phyloP scores from a whole-genome alignment of 2,113 vertebrate genomes.

The Solenodon paradoxus region DNA sequence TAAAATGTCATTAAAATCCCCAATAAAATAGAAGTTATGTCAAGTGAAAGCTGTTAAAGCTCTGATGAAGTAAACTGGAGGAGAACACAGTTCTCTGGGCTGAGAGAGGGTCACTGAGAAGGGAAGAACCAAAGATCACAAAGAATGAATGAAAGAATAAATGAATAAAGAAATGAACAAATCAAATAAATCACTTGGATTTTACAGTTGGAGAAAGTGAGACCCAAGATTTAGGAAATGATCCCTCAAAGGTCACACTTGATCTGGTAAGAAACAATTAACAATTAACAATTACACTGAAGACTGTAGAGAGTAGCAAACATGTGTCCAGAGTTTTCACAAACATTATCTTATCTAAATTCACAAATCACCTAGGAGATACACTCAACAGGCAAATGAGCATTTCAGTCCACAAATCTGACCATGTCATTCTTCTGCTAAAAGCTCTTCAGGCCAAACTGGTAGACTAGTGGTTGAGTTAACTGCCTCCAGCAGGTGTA shows the following conservation, averaged over 20 bases:
- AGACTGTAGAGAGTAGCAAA: background rate
- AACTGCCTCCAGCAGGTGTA: too few species aligned
- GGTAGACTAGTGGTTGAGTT: too few species aligned
- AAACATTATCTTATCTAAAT: background rate
- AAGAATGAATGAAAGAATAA: background rate
- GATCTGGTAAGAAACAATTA: background rate
- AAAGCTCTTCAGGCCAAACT: too few species aligned
- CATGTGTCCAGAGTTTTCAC: background rate
- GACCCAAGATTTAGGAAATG: background rate
- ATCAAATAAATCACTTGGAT: background rate
- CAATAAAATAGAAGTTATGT: constrained; percentile 27
- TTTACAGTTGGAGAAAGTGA: constrained; percentile 10
- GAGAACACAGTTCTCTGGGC: background rate
- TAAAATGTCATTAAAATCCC: background rate
- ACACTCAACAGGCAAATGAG: background rate
- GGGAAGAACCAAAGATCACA: background rate
- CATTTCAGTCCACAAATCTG: background rate
- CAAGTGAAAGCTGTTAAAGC: background rate
- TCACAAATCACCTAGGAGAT: background rate
- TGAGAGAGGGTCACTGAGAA: background rate
- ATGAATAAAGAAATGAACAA: background rate
- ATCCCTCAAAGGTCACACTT: background rate
- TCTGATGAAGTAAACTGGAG: background rate
- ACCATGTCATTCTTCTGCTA: too few species aligned
- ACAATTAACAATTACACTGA: background rate